phyloP scores from a whole-genome alignment of 37 sponge, comb jelly and placozoan genomes.

The Aphrocallistes beatrix region DNA sequence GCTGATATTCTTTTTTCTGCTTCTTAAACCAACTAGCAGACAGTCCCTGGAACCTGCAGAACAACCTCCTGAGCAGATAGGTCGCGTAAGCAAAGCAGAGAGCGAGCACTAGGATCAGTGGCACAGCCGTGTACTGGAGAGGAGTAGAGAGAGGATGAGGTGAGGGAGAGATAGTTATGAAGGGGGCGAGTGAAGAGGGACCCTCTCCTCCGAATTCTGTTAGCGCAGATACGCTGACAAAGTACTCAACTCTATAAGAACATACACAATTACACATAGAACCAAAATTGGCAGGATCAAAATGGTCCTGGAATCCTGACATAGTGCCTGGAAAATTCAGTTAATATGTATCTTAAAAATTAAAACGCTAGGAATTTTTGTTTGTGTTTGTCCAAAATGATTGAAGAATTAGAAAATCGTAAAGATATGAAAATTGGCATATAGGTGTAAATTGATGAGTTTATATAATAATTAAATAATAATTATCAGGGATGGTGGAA shows the following conservation, averaged over 20 bases:
- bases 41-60: not conserved
- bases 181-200: not conserved
- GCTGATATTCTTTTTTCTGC: not conserved
- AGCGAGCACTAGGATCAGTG: not conserved
- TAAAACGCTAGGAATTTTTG: too few species aligned
- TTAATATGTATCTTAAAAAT: too few species aligned
- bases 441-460: too few species aligned
- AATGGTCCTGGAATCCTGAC: too few species aligned
- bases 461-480: too few species aligned
- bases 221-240: not conserved
- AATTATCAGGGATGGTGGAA: too few species aligned
- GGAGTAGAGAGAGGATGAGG: not conserved
- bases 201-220: not conserved
- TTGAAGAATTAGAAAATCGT: too few species aligned
- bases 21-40: not conserved
- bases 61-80: not conserved
- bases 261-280: too few species aligned
- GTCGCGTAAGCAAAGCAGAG: not conserved
- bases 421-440: too few species aligned
- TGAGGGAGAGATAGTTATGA: not conserved
- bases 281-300: too few species aligned
- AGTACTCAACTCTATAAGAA: not conserved
- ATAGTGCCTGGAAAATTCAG: too few species aligned
- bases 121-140: not conserved
- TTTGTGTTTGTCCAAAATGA: too few species aligned